A percentile compares a stretch with the other conserved stretches of the same genome.
These are phyloP conservation scores for Dicrurus megarhynchus DNA, from an alignment of 2,113 vertebrate genomes.

Conservation along the genomic window DNA sequence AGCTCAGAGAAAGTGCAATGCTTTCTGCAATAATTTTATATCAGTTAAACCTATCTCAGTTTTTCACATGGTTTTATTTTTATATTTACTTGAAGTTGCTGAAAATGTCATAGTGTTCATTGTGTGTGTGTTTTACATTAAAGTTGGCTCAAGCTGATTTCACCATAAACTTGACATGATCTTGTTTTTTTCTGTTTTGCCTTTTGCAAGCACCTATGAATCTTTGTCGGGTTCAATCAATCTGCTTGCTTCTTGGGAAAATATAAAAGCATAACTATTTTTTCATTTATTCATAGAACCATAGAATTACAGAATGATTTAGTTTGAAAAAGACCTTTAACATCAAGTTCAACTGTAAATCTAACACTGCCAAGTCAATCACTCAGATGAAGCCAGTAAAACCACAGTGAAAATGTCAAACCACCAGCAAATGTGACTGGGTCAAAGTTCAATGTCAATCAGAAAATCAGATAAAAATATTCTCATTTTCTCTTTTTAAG, in stretches of 20 bases:
- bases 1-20: neutral
- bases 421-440: neutral
- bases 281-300: neutral
- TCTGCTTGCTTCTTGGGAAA: neutral
- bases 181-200: neutral
- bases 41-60: neutral
- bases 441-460: neutral
- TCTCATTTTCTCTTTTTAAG: neutral
- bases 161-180: neutral
- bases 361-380: neutral
- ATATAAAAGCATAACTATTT: neutral
- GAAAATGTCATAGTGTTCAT: neutral
- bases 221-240: neutral
- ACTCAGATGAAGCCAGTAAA: neutral
- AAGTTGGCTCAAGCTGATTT: neutral
- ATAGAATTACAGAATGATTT: neutral
- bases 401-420: neutral
- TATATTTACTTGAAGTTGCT: neutral
- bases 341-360: neutral
- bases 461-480: neutral
- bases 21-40: neutral
- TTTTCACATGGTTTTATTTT: neutral
- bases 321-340: neutral
- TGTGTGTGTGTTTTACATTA: neutral
- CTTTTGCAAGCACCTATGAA: neutral